phyloP scores from a whole-genome alignment of 2,888 invertebrate species.

The Papilio elwesi region DNA sequence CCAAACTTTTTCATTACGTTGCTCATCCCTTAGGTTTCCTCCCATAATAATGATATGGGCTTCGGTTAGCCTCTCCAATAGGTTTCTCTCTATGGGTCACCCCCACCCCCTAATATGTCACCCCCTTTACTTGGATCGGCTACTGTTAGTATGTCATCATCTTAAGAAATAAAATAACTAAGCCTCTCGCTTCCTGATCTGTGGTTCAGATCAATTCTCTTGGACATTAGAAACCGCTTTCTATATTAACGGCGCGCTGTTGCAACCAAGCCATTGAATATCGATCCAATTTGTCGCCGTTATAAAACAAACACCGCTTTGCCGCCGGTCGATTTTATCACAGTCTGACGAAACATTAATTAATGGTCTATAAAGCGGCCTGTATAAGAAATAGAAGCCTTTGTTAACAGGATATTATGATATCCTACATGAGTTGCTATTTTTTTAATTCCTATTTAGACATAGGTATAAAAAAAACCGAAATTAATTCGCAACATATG shows the following conservation, averaged over 20 bases:
- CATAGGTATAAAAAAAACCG: no score
- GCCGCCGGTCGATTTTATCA: slow-evolving; percentile 5
- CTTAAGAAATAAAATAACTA: background rate
- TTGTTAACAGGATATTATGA: background rate
- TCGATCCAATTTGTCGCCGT: slow-evolving; percentile 26
- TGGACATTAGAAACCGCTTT: slow-evolving; percentile 15
- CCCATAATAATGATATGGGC: no score
- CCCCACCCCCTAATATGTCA: no score
- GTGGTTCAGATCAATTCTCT: background rate
- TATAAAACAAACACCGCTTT: slow-evolving; percentile 11
- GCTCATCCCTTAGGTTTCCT: no score
- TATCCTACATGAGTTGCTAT: no score
- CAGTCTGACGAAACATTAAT: slow-evolving; percentile 22
- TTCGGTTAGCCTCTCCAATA: no score
- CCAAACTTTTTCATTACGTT: no score
- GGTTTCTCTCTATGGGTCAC: no score
- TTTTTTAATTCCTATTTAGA: no score
- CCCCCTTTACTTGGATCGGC: no score
- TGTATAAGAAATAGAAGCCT: background rate
- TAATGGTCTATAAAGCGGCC: background rate
- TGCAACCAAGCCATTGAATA: background rate
- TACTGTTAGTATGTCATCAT: background rate
- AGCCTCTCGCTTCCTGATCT: background rate
- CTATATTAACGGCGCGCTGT: background rate
- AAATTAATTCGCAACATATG: no score